Conservation (phyloP, 2,113 vertebrate species). For the Prionailurus bengalensis region DNA sequence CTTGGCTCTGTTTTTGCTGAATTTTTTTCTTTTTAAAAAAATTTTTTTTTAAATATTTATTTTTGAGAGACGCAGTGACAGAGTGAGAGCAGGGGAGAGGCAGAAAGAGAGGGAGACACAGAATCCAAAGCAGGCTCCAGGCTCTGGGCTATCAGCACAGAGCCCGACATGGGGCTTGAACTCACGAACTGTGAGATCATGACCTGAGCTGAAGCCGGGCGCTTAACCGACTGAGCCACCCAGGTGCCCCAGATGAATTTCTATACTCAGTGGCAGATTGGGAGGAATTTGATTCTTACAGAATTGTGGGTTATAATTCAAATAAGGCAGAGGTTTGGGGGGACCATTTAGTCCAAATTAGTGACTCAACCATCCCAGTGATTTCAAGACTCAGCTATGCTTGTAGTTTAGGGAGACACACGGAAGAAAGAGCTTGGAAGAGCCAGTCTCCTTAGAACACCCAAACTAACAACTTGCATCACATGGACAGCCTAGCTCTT, state of each 20-base stretch:
- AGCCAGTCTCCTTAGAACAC: no score
- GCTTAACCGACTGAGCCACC: no score
- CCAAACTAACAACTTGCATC: neutral
- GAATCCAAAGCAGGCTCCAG: no score
- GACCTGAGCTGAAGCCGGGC: no score
- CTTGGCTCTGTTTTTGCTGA: neutral
- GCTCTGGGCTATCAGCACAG: no score
- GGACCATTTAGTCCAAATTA: neutral
- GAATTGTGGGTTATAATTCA: constrained; percentile 43
- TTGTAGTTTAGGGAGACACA: neutral
- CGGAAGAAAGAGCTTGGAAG: neutral
- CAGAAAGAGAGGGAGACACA: no score
- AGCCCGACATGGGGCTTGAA: no score
- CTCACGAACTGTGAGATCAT: no score
- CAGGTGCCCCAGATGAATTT: neutral
- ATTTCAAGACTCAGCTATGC: neutral
- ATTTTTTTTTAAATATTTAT: no score
- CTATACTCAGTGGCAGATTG: constrained; percentile 32
- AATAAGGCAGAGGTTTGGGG: neutral
- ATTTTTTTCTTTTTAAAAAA: neutral
- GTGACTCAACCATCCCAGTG: neutral
- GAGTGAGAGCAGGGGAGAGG: no score
- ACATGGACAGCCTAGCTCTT: neutral
- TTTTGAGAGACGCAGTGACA: no score
- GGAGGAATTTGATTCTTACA: constrained; percentile 15